Evolutionary conservation across 2,113 vertebrate species (phyloP), one percentile per base, ranked within the genome.

Genomic region (Trematocara stigmaticum): DNA sequence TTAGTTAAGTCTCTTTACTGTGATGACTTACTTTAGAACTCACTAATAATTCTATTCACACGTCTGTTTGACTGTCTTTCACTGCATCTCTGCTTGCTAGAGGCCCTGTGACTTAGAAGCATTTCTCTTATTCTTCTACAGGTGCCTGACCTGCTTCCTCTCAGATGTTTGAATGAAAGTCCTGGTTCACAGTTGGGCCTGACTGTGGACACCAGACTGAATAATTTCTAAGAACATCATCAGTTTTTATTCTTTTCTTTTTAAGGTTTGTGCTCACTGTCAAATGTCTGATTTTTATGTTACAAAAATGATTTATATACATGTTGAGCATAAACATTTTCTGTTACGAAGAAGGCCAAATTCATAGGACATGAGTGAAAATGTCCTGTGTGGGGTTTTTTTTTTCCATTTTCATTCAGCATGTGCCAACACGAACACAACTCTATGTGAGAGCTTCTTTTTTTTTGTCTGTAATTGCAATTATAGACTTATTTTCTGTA

Each of bases 131-230:
- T 69, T 18, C 66, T 74, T 7, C 81, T 34, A 29, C 40, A 94
- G 94, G 92, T 90, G 90, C 91, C 90, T 90, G 85, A 92, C 23
- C 31, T 53, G 38, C 85, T 66, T 55, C 88, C 56, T 83, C 79
- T 34, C 57, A 16, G 34, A 6, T 45, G 52, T 69, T 6, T 45
- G 64, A 31, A 52, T 52, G 57, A 83, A 87, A 7, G 51, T 57
- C 47, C 45, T 45, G 81, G 84, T 84, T 31, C 49, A 6, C 13
- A 61, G 55, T 20, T 20, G 18, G 2, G 55, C 47, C 29, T 23
- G 35, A 80, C 8, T 16, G 20, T 40, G 61, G 35, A 66, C 35
- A 40, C 61, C 61, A 40, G 61, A 38, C 16, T 61, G 51, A 80
- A 26, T 31, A 0, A 51, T 86, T 47, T 47, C 79, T 6, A 8